A percentile compares a stretch with the other conserved stretches of the same genome.
phyloP scores from a whole-genome alignment of 2,888 invertebrate genomes.

The Clusia tigrina region DNA sequence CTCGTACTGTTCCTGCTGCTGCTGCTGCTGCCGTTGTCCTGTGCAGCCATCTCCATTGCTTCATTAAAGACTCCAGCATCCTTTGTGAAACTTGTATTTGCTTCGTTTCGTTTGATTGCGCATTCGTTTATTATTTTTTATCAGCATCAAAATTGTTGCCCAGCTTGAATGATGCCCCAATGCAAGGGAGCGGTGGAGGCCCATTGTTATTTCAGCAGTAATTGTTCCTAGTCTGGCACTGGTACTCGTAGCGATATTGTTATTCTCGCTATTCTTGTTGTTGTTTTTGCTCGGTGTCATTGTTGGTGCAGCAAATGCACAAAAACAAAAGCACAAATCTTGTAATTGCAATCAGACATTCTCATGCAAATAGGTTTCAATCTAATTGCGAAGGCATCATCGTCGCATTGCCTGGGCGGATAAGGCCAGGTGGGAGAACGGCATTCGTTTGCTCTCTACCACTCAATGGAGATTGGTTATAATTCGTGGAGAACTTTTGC shows the following conservation, averaged over 20 bases:
- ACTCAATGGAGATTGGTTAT: neutral
- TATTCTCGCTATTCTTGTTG: conserved; percentile 5
- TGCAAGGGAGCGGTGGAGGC: too few relatives aligned
- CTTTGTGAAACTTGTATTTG: too few relatives aligned
- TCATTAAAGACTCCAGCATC: too few relatives aligned
- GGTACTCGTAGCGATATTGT: conserved; percentile 45
- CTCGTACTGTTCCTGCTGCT: neutral
- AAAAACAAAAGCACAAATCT: conserved; percentile 10
- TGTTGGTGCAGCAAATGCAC: conserved; percentile 26
- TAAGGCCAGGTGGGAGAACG: too few relatives aligned
- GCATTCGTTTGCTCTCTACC: too few relatives aligned
- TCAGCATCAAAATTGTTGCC: too few relatives aligned
- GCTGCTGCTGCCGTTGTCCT: neutral
- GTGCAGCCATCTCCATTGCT: too few relatives aligned
- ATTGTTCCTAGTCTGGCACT: conserved; percentile 56
- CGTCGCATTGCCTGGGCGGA: neutral
- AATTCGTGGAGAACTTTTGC: too few relatives aligned
- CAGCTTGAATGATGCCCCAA: too few relatives aligned
- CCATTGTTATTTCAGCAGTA: conserved; percentile 52
- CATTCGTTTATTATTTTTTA: too few relatives aligned
- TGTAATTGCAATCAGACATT: conserved; percentile 11
- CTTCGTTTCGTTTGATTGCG: too few relatives aligned
- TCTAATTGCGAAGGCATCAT: conserved; percentile 1
- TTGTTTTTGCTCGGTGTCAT: neutral
- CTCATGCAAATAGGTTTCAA: conserved; percentile 3